Percentiles rank a stretch among this genome's conserved stretches.
Evolutionary conservation across 2,113 vertebrate species (phyloP).

Genomic region (Regulus satrapa): DNA sequence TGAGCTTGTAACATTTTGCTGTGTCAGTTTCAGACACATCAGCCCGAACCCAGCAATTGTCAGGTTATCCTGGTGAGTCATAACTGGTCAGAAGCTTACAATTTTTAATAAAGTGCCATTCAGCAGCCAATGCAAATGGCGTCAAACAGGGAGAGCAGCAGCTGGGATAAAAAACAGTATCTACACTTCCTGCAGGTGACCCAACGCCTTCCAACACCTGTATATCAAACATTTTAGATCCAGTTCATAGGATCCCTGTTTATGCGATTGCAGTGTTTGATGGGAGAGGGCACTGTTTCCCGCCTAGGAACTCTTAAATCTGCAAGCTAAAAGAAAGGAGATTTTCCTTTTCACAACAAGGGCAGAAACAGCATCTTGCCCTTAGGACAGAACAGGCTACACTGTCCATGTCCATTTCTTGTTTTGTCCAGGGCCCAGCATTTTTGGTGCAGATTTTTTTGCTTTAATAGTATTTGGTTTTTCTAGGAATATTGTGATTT

Average conservation of each 20-base stretch:
- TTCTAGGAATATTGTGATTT: neutral
- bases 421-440: neutral
- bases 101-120: neutral
- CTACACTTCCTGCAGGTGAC: neutral
- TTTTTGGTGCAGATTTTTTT: neutral
- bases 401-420: neutral
- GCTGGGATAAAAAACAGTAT: too few species aligned
- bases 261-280: neutral
- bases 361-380: neutral
- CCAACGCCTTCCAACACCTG: rapidly evolving
- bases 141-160: neutral
- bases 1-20: neutral
- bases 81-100: rapidly evolving
- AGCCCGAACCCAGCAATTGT: neutral
- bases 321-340: neutral
- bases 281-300: neutral
- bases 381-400: neutral
- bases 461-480: neutral
- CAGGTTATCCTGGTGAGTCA: neutral
- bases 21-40: neutral
- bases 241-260: neutral
- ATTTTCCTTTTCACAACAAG: neutral
- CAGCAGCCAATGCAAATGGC: neutral
- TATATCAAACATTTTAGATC: neutral
- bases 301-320: too few species aligned